Conservation (phyloP, 2,113 vertebrate species). For the Atractosteus spatula region DNA sequence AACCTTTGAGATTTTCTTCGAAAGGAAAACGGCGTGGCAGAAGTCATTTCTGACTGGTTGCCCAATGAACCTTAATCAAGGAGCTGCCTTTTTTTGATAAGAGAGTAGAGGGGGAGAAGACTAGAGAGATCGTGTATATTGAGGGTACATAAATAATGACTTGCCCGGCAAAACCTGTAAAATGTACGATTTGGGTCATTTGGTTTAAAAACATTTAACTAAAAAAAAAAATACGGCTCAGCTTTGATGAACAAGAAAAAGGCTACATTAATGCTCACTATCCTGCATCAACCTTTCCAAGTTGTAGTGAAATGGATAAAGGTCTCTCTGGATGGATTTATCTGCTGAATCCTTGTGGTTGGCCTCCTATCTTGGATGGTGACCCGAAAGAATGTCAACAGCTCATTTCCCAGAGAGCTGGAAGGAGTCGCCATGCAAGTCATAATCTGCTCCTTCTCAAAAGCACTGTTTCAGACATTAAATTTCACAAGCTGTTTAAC, state of each 20-base stretch:
- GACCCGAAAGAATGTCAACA: conserved; percentile 91
- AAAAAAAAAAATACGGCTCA: background rate
- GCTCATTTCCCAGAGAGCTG: conserved; percentile 82
- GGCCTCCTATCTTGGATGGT: conserved; percentile 78
- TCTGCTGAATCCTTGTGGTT: conserved; percentile 82
- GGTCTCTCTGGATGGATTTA: conserved; percentile 79
- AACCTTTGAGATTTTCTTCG: too few species aligned
- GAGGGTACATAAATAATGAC: background rate
- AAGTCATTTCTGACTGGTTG: background rate
- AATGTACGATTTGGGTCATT: background rate
- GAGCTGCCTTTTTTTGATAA: conserved; percentile 14
- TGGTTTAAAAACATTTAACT: background rate
- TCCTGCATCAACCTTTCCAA: conserved; percentile 67
- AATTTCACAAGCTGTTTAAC: conserved; percentile 73
- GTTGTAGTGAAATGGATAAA: conserved; percentile 73
- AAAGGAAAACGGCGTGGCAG: too few species aligned
- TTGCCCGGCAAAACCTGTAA: background rate
- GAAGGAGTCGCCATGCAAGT: conserved; percentile 63
- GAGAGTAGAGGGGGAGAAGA: conserved; percentile 18
- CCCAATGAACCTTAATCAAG: background rate
- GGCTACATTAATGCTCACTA: conserved; percentile 66
- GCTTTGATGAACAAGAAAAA: conserved; percentile 37
- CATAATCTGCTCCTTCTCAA: conserved; percentile 77
- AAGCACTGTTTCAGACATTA: conserved; percentile 72
- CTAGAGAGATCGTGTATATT: conserved; percentile 4